phyloP scores from a whole-genome alignment of 2,797 vertebrate species.

The Neopelma chrysocephalum region DNA sequence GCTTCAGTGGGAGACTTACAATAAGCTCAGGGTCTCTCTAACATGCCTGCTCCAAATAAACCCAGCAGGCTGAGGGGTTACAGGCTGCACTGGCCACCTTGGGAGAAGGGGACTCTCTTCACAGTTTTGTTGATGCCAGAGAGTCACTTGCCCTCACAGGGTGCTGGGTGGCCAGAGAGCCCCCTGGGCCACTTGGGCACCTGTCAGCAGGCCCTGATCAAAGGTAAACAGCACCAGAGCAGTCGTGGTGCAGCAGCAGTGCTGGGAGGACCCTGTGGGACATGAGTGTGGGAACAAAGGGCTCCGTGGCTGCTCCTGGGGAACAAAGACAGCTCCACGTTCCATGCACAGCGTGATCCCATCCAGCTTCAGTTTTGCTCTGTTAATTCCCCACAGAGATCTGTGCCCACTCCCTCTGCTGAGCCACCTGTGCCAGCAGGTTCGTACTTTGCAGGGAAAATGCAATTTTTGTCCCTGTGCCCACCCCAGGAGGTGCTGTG shows the following conservation, averaged over 20 bases:
- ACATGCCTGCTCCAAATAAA: slow-evolving; percentile 11
- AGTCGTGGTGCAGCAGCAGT: fast-evolving
- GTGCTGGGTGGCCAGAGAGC: fast-evolving
- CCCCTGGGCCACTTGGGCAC: background rate
- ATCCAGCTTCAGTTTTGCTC: background rate
- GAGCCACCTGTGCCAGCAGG: background rate
- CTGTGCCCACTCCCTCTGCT: background rate
- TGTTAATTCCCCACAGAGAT: background rate
- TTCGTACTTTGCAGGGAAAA: background rate
- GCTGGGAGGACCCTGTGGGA: background rate
- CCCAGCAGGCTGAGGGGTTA: background rate
- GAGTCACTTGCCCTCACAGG: background rate
- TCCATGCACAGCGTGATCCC: background rate
- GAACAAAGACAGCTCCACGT: background rate
- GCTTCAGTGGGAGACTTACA: slow-evolving; percentile 8
- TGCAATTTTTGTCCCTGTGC: background rate
- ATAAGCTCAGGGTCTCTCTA: slow-evolving; percentile 32
- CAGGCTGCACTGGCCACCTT: background rate
- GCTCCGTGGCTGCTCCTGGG: background rate
- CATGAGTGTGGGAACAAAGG: fast-evolving
- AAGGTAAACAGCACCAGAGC: background rate
- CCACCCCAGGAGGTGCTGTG: background rate
- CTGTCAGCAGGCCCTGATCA: fast-evolving
- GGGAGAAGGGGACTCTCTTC: background rate
- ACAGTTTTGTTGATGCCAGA: background rate